Conservation (phyloP, 2,797 vertebrate species). For the Eremophila alpestris region DNA sequence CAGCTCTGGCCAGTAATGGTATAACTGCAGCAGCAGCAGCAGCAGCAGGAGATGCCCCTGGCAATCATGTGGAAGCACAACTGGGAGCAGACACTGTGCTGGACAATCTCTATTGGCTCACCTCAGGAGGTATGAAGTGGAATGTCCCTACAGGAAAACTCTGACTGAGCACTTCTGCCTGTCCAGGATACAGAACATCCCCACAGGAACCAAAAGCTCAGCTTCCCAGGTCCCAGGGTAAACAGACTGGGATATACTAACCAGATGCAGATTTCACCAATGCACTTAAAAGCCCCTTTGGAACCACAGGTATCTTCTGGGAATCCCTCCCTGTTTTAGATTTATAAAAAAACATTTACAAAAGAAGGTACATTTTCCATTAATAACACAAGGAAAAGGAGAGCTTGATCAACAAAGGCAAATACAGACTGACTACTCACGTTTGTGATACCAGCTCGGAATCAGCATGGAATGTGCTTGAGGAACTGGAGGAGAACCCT, state of each 20-base stretch:
- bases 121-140: neutral
- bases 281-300: fast-evolving
- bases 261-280: fast-evolving
- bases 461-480: neutral
- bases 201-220: neutral
- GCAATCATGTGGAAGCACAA: neutral
- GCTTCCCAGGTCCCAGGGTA: neutral
- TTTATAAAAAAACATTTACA: fast-evolving
- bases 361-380: fast-evolving
- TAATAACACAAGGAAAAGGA: neutral
- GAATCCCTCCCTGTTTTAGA: neutral
- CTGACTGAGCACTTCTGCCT: too few relatives aligned
- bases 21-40: neutral
- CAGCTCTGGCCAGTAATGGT: neutral
- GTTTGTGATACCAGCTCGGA: neutral
- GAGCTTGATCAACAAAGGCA: too few relatives aligned
- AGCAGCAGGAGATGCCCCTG: neutral
- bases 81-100: neutral
- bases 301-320: too few relatives aligned
- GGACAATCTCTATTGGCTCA: neutral
- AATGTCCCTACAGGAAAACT: neutral
- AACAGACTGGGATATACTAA: neutral
- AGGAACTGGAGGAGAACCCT: fast-evolving
- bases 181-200: too few relatives aligned
- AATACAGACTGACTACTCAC: neutral